Conservation (phyloP, 37 sponge, comb jelly and placozoan genomes). For the Haliclona indistincta region DNA sequence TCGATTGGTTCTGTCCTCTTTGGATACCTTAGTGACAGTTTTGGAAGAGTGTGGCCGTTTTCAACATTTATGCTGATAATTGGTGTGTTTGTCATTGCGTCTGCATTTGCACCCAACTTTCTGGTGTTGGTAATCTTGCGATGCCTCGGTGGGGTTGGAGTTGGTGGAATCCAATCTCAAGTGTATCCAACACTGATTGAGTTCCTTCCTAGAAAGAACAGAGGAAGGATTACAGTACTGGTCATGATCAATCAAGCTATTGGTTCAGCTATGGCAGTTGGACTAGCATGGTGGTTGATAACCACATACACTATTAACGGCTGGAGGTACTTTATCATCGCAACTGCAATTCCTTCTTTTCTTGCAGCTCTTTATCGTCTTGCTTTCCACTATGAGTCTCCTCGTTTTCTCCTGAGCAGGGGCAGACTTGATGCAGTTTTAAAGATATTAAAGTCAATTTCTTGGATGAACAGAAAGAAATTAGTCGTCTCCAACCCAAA, state of each 20-base stretch:
- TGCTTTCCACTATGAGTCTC: constrained; percentile 29
- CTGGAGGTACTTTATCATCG: constrained; percentile 37
- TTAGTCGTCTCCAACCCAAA: constrained; percentile 7
- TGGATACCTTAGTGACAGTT: constrained; percentile 26
- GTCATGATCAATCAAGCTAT: constrained; percentile 14
- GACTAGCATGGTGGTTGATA: constrained; percentile 65
- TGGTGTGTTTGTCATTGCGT: constrained; percentile 30
- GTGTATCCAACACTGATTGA: constrained; percentile 37
- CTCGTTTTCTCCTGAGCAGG: constrained; percentile 29
- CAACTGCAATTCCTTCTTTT: constrained; percentile 21
- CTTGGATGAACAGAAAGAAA: constrained; percentile 21
- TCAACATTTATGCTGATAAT: constrained; percentile 7
- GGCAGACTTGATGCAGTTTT: constrained; percentile 3
- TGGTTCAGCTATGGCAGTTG: constrained; percentile 37
- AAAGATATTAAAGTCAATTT: constrained; percentile 2
- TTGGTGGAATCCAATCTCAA: constrained; percentile 12
- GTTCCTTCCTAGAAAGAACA: constrained; percentile 42
- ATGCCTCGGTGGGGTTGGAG: constrained; percentile 18
- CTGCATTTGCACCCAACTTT: constrained; percentile 36
- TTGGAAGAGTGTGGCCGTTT: constrained; percentile 59
- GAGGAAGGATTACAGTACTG: constrained; percentile 28
- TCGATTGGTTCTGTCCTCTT: constrained; percentile 24
- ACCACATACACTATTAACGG: constrained; percentile 37
- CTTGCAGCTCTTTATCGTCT: constrained; percentile 6
- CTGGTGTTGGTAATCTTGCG: constrained; percentile 19